A percentile compares a stretch with the other conserved stretches of the same genome.
Conservation (phyloP, 2,888 invertebrate genomes). For the Drosophila prolongata region DNA sequence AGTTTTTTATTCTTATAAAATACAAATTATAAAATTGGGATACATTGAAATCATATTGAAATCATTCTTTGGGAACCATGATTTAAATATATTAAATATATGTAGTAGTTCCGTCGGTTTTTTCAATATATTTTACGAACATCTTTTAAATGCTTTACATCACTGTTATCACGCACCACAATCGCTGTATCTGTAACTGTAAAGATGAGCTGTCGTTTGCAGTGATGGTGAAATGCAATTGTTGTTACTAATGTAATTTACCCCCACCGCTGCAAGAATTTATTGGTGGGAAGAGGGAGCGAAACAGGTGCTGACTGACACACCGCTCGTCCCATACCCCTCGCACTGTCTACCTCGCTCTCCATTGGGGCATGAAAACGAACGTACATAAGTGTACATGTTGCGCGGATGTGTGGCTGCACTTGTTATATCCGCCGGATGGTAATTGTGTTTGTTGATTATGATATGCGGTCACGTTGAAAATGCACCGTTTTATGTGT, state of each 20-base stretch:
- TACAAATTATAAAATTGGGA: no score
- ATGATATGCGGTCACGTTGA: neutral
- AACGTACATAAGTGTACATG: slow-evolving; percentile 15
- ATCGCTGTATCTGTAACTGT: neutral
- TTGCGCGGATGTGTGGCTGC: slow-evolving; percentile 12
- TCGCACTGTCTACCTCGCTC: neutral
- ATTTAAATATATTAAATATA: no score
- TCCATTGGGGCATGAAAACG: slow-evolving; percentile 22
- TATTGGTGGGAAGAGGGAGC: neutral
- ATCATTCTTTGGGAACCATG: no score
- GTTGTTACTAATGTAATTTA: slow-evolving; percentile 7
- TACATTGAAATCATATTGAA: no score
- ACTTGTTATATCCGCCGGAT: slow-evolving; percentile 37
- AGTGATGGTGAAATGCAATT: slow-evolving; percentile 12
- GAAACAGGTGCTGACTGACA: slow-evolving; percentile 12
- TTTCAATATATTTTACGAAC: no score
- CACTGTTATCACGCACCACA: slow-evolving; percentile 8
- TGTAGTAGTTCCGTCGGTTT: no score
- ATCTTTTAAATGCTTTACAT: neutral
- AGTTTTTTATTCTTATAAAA: no score
- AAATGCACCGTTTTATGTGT: slow-evolving; percentile 8
- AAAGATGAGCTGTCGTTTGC: slow-evolving; percentile 18
- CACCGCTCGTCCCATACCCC: neutral
- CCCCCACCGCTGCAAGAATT: neutral
- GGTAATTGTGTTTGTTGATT: slow-evolving; percentile 12